Evolutionary conservation across 2,888 invertebrate species (phyloP), one percentile per base, ranked within the genome.

Genomic region (Brachypalpus laphriformis): DNA sequence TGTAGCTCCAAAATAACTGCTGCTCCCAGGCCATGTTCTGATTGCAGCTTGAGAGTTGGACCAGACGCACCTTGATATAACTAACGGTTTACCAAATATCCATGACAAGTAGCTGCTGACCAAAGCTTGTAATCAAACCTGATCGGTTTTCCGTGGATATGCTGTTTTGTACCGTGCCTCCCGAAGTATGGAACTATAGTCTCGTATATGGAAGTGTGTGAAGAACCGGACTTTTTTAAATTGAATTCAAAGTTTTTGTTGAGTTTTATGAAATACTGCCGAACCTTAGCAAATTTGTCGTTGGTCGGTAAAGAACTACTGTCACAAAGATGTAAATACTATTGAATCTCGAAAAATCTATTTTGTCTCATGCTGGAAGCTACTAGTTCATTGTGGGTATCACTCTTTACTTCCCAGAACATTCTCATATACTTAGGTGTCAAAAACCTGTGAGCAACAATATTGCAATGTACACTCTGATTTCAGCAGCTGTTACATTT

Each of bases 361-460:
- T 54, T 54, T 54, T 28, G 54, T n/a, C 54, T 20, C 11, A 66
- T 66, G 11, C 51, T 66, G 37, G 28, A 37, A 66, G 42, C 42
- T 14, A 40, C 28, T 20, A 70, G 65, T 8, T 80, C 65, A 16
- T 70, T 70, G 56, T 75, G 75, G 7, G 71, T 80, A 14, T 70
- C 80, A 70, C 31, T 49, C 31, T 54, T 49, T 42, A 56, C 49
- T 76, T 75, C 65, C 61, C 75, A 82, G 37, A 75, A 82, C 75
- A 87, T 82, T 74, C 71, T 51, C 82, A 72, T 76, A 11, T 63
- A 81, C 20, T 76, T 87, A n/a, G 61, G 78, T 25, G 82, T 81
- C 66, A 83, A 47, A 42, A 25, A 3, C 25, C 25, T 5, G 25
- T 25, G 25, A 25, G 25, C 25, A 25, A 5, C 25, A 25, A 5